Evolutionary conservation across 2,113 vertebrate genomes (phyloP).

Genomic region (Limanda limanda): DNA sequence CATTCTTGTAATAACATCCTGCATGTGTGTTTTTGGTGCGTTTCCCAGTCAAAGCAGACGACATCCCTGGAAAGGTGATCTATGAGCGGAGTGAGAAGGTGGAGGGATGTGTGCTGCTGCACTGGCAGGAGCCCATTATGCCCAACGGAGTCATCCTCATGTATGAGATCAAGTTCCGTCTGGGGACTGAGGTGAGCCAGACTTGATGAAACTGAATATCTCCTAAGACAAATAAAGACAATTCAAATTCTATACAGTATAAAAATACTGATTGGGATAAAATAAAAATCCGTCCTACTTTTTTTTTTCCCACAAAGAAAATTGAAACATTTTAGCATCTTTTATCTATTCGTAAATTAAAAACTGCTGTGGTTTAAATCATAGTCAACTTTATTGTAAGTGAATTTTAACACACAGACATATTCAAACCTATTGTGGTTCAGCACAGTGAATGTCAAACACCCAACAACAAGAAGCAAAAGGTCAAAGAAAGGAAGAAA

Average conservation of each 20-base stretch:
- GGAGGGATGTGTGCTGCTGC: constrained; percentile 89
- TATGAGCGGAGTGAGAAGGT: constrained; percentile 87
- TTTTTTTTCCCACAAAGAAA: background rate
- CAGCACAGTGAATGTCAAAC: background rate
- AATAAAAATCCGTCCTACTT: too few relatives aligned
- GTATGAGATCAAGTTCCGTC: constrained; percentile 95
- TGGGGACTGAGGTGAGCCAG: constrained; percentile 88
- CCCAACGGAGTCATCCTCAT: constrained; percentile 96
- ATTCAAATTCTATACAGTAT: background rate
- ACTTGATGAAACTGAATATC: background rate
- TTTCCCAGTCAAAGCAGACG: constrained; percentile 90
- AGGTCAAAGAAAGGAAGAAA: too few relatives aligned
- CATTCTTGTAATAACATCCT: background rate
- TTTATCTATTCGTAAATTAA: too few relatives aligned
- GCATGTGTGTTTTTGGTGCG: constrained; percentile 6
- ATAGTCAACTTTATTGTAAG: too few relatives aligned
- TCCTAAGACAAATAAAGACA: background rate
- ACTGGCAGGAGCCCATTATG: constrained; percentile 89
- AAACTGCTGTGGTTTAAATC: background rate
- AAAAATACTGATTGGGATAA: too few relatives aligned
- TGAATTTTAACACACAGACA: too few relatives aligned
- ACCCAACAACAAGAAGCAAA: background rate
- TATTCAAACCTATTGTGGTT: background rate
- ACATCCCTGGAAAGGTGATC: constrained; percentile 90
- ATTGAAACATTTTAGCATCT: too few relatives aligned